phyloP scores from a whole-genome alignment of 1,140 invertebrate species.

The Riptortus pedestris region DNA sequence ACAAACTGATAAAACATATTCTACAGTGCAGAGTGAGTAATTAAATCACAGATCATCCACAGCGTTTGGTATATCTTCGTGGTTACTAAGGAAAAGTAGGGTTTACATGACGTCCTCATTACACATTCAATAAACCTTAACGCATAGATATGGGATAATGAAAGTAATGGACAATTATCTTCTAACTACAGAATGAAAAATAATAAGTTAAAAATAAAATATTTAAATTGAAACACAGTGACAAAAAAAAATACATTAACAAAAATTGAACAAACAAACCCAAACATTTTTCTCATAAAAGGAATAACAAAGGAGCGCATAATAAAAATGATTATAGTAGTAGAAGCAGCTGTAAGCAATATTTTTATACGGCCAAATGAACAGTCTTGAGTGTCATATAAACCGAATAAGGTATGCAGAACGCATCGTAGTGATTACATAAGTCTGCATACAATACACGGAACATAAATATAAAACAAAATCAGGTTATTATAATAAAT shows the following conservation, averaged over 20 bases:
- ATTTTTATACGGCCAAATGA: not conserved
- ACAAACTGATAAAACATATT: slow-evolving; percentile 20
- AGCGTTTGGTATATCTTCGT: slow-evolving; percentile 15
- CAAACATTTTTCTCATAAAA: not conserved
- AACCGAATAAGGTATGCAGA: slow-evolving; percentile 1
- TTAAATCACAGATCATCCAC: slow-evolving; percentile 20
- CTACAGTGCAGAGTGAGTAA: slow-evolving; percentile 20
- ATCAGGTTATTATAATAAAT: not conserved
- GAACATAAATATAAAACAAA: not conserved
- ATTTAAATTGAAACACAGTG: not conserved
- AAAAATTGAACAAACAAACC: not conserved
- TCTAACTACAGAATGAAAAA: slow-evolving; percentile 10
- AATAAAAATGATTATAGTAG: not conserved
- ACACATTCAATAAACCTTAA: slow-evolving; percentile 12
- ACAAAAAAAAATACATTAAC: not conserved
- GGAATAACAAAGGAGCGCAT: not conserved
- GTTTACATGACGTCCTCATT: slow-evolving; percentile 19
- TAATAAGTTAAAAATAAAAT: not conserved
- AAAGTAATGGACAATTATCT: not conserved
- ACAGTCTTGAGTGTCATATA: slow-evolving; percentile 18
- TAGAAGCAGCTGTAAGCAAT: slow-evolving; percentile 12
- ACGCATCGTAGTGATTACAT: not conserved
- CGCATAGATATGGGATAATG: slow-evolving; percentile 5
- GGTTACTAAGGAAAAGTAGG: slow-evolving; percentile 18
- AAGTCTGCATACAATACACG: not conserved